These are phyloP conservation scores for Drosophila mayaguana DNA, from an alignment of 2,888 invertebrate species.

Conservation along the genomic window DNA sequence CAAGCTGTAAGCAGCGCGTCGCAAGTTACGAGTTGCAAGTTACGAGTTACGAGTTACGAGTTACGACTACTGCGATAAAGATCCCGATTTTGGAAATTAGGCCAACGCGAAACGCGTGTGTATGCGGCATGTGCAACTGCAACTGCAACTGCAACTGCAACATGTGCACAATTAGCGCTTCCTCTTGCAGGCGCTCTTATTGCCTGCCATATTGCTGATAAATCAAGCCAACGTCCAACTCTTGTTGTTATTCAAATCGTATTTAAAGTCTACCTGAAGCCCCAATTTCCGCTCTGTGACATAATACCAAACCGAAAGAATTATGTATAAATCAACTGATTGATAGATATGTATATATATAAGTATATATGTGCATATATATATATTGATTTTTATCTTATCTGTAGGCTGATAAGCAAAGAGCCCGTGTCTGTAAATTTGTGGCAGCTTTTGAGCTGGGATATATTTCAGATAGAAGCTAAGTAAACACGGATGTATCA, in stretches of 20 bases:
- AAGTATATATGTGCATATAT: not conserved
- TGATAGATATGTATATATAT: not conserved
- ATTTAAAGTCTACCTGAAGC: conserved; percentile 17
- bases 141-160: conserved; percentile 34
- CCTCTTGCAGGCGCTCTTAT: conserved; percentile 45
- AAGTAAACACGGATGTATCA: conserved; percentile 10
- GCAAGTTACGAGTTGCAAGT: conserved; percentile 32
- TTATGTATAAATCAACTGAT: conserved; percentile 20
- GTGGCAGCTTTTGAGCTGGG: conserved; percentile 29
- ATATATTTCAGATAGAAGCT: conserved; percentile 27
- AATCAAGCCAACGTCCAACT: conserved; percentile 48
- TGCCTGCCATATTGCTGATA: conserved; percentile 35
- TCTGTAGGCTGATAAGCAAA: conserved; percentile 37
- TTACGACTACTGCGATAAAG: conserved; percentile 75
- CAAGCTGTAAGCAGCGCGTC: not conserved
- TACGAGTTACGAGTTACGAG: conserved; percentile 32
- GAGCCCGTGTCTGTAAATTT: conserved; percentile 28
- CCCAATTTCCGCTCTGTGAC: conserved; percentile 36
- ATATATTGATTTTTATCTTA: conserved; percentile 34
- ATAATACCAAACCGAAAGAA: conserved; percentile 10
- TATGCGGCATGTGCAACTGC: conserved; percentile 34
- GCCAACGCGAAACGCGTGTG: conserved; percentile 55
- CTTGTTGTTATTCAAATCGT: conserved; percentile 38
- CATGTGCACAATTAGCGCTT: conserved; percentile 80
- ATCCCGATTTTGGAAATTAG: conserved; percentile 77